phyloP scores from a whole-genome alignment of 2,797 vertebrate genomes.

The Ctenopoma multispine region DNA sequence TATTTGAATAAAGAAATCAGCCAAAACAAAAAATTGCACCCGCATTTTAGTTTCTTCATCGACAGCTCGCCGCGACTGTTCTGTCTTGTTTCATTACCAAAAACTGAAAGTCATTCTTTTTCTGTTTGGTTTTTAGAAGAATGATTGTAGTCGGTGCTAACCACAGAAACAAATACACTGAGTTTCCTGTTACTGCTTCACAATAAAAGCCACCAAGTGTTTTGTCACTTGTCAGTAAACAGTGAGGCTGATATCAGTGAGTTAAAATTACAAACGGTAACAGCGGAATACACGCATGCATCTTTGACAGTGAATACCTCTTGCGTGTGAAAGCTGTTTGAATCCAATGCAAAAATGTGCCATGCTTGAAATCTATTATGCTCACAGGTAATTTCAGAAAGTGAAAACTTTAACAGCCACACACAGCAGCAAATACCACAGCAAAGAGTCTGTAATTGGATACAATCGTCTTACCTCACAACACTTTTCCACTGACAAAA shows the following conservation, averaged over 20 bases:
- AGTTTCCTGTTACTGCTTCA: not conserved
- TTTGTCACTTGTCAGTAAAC: not conserved
- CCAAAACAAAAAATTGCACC: not conserved
- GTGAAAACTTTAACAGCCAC: not conserved
- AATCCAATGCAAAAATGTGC: not conserved
- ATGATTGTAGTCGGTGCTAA: not conserved
- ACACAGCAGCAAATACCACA: not conserved
- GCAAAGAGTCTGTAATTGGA: slow-evolving; percentile 12
- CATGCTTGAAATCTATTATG: not conserved
- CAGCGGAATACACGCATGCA: too few relatives aligned
- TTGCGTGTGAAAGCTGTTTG: not conserved
- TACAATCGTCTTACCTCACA: slow-evolving; percentile 8
- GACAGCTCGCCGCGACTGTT: not conserved
- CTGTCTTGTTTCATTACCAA: too few relatives aligned
- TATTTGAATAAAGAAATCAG: not conserved
- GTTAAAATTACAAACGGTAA: not conserved
- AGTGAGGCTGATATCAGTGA: not conserved
- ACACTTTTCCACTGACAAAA: slow-evolving; percentile 31
- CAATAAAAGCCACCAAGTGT: not conserved
- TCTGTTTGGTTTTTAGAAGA: not conserved
- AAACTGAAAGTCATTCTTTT: too few relatives aligned
- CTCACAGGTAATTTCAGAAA: not conserved
- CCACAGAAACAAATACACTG: not conserved
- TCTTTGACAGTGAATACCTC: not conserved
- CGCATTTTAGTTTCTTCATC: not conserved